Evolutionary conservation across 2,797 vertebrate genomes (phyloP).

Genomic region (Lutjanus argentimaculatus): DNA sequence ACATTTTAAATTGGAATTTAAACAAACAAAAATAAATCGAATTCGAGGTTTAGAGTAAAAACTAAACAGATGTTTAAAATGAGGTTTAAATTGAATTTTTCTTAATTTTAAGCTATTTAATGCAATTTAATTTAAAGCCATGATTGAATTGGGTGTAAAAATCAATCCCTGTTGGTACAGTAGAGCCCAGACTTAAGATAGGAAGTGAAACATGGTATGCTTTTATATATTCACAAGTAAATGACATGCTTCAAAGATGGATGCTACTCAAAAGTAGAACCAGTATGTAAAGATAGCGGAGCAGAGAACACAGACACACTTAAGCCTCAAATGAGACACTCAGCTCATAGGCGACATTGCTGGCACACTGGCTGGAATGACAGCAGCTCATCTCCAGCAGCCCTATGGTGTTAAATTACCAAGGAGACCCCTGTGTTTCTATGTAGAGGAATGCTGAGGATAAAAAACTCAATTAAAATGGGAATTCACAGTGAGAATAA

Average conservation of each 20-base stretch:
- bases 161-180: too few relatives aligned
- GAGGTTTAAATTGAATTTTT: too few relatives aligned
- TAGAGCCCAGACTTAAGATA: too few relatives aligned
- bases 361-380: not conserved
- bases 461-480: constrained; percentile 5
- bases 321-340: not conserved
- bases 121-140: too few relatives aligned
- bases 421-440: constrained; percentile 11
- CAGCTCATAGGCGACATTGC: not conserved
- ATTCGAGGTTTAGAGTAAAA: too few relatives aligned
- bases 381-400: not conserved
- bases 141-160: too few relatives aligned
- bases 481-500: constrained; percentile 4
- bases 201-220: too few relatives aligned
- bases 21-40: too few relatives aligned
- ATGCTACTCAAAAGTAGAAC: not conserved
- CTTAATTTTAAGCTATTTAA: too few relatives aligned
- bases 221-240: not conserved
- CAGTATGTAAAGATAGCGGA: not conserved
- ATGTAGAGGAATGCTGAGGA: not conserved
- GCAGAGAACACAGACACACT: not conserved
- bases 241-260: constrained; percentile 10
- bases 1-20: too few relatives aligned
- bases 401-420: constrained; percentile 1
- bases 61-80: too few relatives aligned